Evolutionary conservation across 35 echinoderm and acorn worm species (phyloP), one percentile per base, ranked within the genome.

Genomic region (Anneissia japonica): DNA sequence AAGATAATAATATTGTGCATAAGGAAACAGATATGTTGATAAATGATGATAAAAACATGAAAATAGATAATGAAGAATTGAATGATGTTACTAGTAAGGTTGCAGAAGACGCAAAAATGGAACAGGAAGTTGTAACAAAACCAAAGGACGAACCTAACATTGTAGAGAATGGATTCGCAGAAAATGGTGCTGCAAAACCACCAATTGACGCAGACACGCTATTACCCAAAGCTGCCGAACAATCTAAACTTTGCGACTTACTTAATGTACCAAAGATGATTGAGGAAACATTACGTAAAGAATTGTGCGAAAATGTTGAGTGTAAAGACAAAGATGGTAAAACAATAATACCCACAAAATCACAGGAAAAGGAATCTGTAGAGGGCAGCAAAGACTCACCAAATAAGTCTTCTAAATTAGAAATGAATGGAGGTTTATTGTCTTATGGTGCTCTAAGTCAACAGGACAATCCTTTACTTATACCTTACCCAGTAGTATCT

Each of bases 1-100:
- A 56, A 74, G 21, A 77, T 32, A 83, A 89, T 82, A 73, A 80
- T 21, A 46, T 80, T 19, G 87, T 89, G n/a, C 5, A 64, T 64
- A 64, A 26, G 11, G 51, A 64, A 64, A 19, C 51, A 64, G 21
- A 64, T 19, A 64, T 16, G 11, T 9, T 64, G 21, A 64, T 2
- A 64, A 26, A 64, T 64, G 19, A 64, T 64, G 19, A 64, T 64
- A 64, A 64, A 23, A 64, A 9, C 11, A 64, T 64, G 2, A 64
- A 6, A 16, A 19, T 64, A 64, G 51, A 64, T 19, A 64, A 64
- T 64, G 51, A 23, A 19, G 51, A 64, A 19, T 19, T 64, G 2
- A 64, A 64, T 26, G 51, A 64, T 64, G 51, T 64, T 64, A 64
- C 10, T 26, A 64, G 26, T 19, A 23, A 19, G 11, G 19, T 7